Evolutionary conservation across 2,797 vertebrate genomes (phyloP).

Genomic region (Todus mexicanus): DNA sequence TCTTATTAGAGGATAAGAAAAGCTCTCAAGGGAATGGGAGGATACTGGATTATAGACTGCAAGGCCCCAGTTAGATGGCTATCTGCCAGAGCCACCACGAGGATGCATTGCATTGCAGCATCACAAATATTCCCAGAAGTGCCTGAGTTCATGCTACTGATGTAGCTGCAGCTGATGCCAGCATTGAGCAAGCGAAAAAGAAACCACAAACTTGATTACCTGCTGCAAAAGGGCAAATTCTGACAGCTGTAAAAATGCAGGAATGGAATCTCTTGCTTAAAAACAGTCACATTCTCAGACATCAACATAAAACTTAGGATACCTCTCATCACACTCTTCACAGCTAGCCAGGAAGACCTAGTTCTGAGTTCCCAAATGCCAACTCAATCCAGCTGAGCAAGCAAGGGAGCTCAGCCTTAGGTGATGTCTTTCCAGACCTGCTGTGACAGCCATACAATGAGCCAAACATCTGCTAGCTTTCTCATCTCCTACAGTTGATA

Average conservation of each 20-base stretch:
- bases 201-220: neutral
- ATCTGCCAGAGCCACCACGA: neutral
- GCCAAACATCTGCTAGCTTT: neutral
- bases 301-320: neutral
- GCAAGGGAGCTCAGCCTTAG: neutral
- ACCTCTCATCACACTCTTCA: neutral
- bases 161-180: neutral
- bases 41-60: conserved; percentile 13
- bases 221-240: neutral
- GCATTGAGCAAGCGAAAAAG: neutral
- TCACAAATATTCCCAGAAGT: neutral
- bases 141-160: neutral
- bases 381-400: neutral
- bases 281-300: neutral
- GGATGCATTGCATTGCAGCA: neutral
- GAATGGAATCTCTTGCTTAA: neutral
- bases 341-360: neutral
- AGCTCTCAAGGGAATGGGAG: neutral
- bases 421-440: neutral
- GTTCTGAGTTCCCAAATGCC: neutral
- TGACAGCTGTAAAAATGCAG: neutral
- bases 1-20: neutral
- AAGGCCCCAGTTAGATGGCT: conserved; percentile 20
- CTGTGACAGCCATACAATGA: neutral
- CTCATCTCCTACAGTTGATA: neutral